Evolutionary conservation across 2,113 vertebrate species (phyloP), one percentile per base, ranked within the genome.

Genomic region (Chionis minor): DNA sequence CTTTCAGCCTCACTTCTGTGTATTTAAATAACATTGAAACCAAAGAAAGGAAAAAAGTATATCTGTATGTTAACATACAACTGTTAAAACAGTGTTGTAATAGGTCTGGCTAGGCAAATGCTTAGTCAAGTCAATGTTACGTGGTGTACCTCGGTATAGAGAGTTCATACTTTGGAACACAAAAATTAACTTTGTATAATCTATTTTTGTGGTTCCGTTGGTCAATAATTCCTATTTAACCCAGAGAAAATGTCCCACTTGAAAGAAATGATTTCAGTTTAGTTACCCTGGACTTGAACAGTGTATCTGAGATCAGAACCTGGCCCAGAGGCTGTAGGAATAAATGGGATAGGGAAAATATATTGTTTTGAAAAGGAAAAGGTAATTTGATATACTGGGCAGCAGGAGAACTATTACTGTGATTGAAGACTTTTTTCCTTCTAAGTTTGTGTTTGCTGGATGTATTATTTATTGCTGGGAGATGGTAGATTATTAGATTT

Each of bases 301-400:
- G 90, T 89, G 85, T 94, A 92, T 90, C 90, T 90, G 73, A 93
- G 96, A 98, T 91, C 95, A 94, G 85, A 97, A 96, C 78, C 95
- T 74, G 70, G 84, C 86, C 95, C 91, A 94, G 81, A 75, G 94
- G 94, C 91, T 86, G 69, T 27, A 87, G 94, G 81, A 89, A 96
- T 97, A 98, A 97, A 97, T 95, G 94, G 91, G 71, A 85, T 69
- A 90, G 84, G 91, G 73, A 97, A 95, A 98, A 98, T 94, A 88
- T 89, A 98, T 94, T 92, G 88, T 94, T 97, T 96, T 97, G 97
- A 95, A 97, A 97, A 97, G 83, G 88, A 94, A 98, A 98, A 98
- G 83, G 95, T 97, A 97, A 97, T 97, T 97, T 95, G 89, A 94
- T 91, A 77, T 90, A 95, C 74, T 90, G 62, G 91, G 94, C 72